Evolutionary conservation across 2,888 invertebrate genomes (phyloP), one percentile per base, ranked within the genome.

Genomic region (Xylota sylvarum): DNA sequence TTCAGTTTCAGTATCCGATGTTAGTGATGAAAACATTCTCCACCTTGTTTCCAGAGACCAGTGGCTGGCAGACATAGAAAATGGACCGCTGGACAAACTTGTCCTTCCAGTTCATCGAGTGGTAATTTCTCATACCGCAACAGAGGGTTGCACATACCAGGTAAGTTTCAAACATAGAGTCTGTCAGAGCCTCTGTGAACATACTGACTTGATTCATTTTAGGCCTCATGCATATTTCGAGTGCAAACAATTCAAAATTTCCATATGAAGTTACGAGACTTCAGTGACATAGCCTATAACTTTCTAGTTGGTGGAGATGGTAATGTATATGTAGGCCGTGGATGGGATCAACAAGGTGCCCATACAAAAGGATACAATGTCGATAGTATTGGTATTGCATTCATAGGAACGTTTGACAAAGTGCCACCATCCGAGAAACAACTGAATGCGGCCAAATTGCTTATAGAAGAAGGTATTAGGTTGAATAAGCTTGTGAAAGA

Each of bases 301-400:
- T 97, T 96, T 89, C 90, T 97, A 9, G 94, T 97, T 0, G 97
- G 96, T 0, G 96, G 96, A 6, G 96, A 97, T 89, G 97, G 96
- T 0, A 93, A 94, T 0, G 95, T 95, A 0, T 97, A 96, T 90
- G 94, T 93, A 88, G 97, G 96, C 0, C 94, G 96, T 10, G 96
- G 96, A 0, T 97, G 97, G 97, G 94, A 95, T 87, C 90, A 91
- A 73, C 91, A 94, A 56, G 97, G 97, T 0, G 95, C 96, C 0
- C 97, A 97, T 89, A 94, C 96, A 0, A 93, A 93, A 37, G 93
- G 94, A 14, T 96, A 94, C 90, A 96, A 96, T 90, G 90, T 89
- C 4, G 93, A 92, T 77, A 95, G 96, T 90, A 94, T 96, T 40
- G 95, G 95, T 0, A 94, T 97, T 10, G 94, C 95, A 1, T 96